Base-by-base conservation (phyloP, 2,113 vertebrate genomes). In the Anguilla rostrata region DNA sequence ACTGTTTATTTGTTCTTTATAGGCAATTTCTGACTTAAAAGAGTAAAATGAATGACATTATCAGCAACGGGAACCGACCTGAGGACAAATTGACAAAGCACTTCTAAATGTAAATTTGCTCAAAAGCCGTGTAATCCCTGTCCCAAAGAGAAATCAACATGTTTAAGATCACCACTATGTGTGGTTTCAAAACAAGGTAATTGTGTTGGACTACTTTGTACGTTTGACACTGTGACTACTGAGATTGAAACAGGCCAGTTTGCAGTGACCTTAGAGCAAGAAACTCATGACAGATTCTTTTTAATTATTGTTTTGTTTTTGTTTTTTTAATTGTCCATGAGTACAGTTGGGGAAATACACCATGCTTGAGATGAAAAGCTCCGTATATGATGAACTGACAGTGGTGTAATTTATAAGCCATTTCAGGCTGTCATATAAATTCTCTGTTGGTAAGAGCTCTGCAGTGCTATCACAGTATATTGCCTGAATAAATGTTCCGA, bases 101-200 rank as follows among this genome's bases (percentile, higher is more conserved):
- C 20, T 78, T 56, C 49, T n/a, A 81, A 85, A 85, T 85, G 84
- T 85, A 85, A 85, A 85, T 85, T 80, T 53, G 46, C 20, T 80
- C 75, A 26, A 80, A 85, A 81, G 53, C 84, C 78, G 39, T 80
- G 78, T 85, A 85, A 85, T 85, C 84, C 49, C 78, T 56, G 46
- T 85, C 78, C 60, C 78, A 53, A 82, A 86, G 40, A 40, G 39
- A 81, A 43, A 82, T 26, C 71, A 49, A 40, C 56, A 41, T 15
- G 39, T 71, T n/a, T 83, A 71, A 86, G 80, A 83, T 71, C 75
- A 83, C 60, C 63, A 20, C 85, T 34, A 60, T 75, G 86, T 83
- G 86, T 56, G 82, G 66, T 78, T 83, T 75, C 49, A 22, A 79
- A 40, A 83, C 49, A 87, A 78, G 26, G 79, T 46, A 41, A 20